Evolutionary conservation across 1,140 invertebrate genomes (phyloP), one percentile per base, ranked within the genome.

Genomic region (Periplaneta americana): DNA sequence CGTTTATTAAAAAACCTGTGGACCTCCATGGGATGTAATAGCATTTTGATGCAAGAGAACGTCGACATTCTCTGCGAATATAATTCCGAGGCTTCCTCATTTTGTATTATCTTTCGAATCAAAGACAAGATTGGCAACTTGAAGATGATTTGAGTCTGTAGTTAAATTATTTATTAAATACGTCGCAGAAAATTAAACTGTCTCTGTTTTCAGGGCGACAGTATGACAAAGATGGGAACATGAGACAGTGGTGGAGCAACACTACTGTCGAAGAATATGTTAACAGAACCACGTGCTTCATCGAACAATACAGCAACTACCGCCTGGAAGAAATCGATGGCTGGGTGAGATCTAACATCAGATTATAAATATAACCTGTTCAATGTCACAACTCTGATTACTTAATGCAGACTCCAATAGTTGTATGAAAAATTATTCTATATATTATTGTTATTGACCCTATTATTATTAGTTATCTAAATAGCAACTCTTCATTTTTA

Each of bases 241-340:
- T 81, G 80, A 37, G 82, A 34, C 82, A 81, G 75, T 83, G 82
- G 82, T 83, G 82, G 82, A 83, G 33, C 22, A 83, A 81, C 36
- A 15, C 74, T 0, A 83, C 82, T 3, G 57, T 83, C 3, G 37
- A 34, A 4, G 82, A 83, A 66, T 83, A 83, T 31, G 36, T 81
- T 5, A 83, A 83, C 57, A 57, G 80, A 31, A 79, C 80, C 3
- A 17, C 33, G 18, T 83, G 82, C 66, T 83, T 83, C 28, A 80
- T 83, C 5, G 57, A 81, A n/a, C 82, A 83, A 34, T 83, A 83
- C 75, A 78, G 79, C 34, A 34, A 28, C 2, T 83, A 81, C 75
- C 75, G 31, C 17, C 17, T 83, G n/a, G 37, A 81, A 22, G 82
- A 82, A 48, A 57, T 83, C 13, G 34, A 83, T 33, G 77, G 33